Percentiles rank a stretch among this genome's conserved stretches.
Evolutionary conservation across 2,797 vertebrate species (phyloP).

Genomic region (Hemibagrus guttatus): DNA sequence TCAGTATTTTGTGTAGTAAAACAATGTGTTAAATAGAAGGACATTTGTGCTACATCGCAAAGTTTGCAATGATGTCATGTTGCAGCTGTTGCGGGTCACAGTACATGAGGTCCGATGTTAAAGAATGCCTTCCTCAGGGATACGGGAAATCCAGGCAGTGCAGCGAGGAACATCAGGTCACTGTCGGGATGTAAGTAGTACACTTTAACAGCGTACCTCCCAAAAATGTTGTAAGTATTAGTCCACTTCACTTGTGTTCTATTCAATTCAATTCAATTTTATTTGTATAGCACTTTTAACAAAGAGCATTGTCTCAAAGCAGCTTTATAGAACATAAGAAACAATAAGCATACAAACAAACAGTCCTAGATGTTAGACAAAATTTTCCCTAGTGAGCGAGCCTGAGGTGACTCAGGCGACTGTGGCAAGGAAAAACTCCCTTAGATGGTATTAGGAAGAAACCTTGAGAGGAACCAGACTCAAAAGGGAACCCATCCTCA

Average conservation of each 20-base stretch:
- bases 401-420: no score
- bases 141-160: slow-evolving; percentile 32
- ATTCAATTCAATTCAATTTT: no score
- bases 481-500: no score
- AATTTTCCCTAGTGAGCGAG: no score
- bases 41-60: not conserved
- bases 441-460: no score
- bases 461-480: no score
- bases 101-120: slow-evolving; percentile 26
- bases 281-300: no score
- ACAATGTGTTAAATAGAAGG: not conserved
- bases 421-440: no score
- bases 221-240: not conserved
- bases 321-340: no score
- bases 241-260: not conserved
- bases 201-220: not conserved
- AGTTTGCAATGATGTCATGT: slow-evolving; percentile 15
- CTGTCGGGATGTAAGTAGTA: slow-evolving; percentile 27
- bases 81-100: slow-evolving; percentile 28
- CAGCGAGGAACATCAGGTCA: slow-evolving; percentile 28
- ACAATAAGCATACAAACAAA: no score
- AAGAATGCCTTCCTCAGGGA: slow-evolving; percentile 48
- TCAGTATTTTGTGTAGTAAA: not conserved
- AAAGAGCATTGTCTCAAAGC: no score
- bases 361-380: no score